Percentiles rank a stretch among this genome's conserved stretches.
Conservation (phyloP, 2,888 invertebrate species). For the Hoplodrina blanda region DNA sequence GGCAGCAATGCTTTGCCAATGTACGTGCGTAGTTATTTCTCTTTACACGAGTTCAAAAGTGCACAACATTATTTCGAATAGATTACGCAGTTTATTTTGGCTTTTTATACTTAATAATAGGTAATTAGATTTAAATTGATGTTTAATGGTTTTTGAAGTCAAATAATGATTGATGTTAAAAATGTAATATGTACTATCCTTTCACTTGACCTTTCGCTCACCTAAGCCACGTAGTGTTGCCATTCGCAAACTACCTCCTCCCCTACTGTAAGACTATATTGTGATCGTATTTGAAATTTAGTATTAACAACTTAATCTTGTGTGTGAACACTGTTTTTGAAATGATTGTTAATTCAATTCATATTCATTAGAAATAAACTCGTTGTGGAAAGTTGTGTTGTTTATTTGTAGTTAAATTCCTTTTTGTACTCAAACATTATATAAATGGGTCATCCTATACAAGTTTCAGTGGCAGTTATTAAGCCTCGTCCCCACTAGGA, state of each 20-base stretch:
- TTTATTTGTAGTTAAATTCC: not conserved
- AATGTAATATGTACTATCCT: constrained; percentile 1
- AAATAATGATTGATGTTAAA: constrained; percentile 8
- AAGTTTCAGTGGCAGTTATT: too few species aligned
- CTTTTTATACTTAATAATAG: constrained; percentile 20
- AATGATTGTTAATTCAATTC: constrained; percentile 22
- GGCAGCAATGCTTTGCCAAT: not conserved
- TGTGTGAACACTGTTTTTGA: constrained; percentile 14
- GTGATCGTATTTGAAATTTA: constrained; percentile 44
- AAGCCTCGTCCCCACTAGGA: too few species aligned
- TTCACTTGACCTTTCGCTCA: constrained; percentile 2
- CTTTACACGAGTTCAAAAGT: constrained; percentile 12
- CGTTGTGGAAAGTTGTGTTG: constrained; percentile 15
- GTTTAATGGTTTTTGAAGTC: not conserved
- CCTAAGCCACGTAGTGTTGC: constrained; percentile 24
- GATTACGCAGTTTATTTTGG: constrained; percentile 10
- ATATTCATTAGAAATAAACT: constrained; percentile 15
- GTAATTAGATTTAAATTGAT: not conserved
- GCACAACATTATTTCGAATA: constrained; percentile 19
- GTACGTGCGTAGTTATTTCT: not conserved
- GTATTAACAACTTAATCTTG: constrained; percentile 22
- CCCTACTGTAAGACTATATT: constrained; percentile 24
- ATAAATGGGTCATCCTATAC: too few species aligned
- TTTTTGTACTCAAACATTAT: too few species aligned
- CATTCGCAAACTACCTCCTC: constrained; percentile 41